These are phyloP conservation scores for Odontophorus gujanensis DNA, from an alignment of 2,113 vertebrate genomes.

Conservation along the genomic window DNA sequence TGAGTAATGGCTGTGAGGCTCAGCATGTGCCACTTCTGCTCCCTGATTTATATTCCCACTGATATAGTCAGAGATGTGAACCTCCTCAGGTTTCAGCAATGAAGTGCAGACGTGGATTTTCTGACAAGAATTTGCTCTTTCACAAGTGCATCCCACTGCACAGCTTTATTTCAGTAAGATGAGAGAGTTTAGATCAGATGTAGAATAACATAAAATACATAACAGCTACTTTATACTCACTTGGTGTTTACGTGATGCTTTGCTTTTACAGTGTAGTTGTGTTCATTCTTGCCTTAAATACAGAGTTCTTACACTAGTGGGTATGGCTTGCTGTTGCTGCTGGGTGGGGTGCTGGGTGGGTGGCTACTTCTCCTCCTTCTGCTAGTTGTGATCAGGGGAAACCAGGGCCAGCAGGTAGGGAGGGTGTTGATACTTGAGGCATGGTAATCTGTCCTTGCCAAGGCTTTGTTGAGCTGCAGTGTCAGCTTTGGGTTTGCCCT, in stretches of 20 bases:
- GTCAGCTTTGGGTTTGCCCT: background rate
- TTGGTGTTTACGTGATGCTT: background rate
- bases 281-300: background rate
- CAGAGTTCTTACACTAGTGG: rapidly evolving
- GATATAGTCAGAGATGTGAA: conserved; percentile 5
- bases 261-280: background rate
- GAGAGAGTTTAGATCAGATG: background rate
- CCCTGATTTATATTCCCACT: background rate
- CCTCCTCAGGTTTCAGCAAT: background rate
- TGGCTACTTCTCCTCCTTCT: background rate
- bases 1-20: background rate
- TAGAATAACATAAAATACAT: conserved; percentile 22
- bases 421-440: background rate
- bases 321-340: rapidly evolving
- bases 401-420: too few relatives aligned
- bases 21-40: background rate
- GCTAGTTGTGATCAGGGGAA: background rate
- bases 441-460: background rate
- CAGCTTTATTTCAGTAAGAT: conserved; percentile 11
- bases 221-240: background rate
- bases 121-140: conserved; percentile 7
- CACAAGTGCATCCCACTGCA: background rate
- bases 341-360: background rate
- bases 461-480: background rate
- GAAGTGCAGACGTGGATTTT: background rate